phyloP scores from a whole-genome alignment of 1,140 invertebrate species.

The Periplaneta americana region DNA sequence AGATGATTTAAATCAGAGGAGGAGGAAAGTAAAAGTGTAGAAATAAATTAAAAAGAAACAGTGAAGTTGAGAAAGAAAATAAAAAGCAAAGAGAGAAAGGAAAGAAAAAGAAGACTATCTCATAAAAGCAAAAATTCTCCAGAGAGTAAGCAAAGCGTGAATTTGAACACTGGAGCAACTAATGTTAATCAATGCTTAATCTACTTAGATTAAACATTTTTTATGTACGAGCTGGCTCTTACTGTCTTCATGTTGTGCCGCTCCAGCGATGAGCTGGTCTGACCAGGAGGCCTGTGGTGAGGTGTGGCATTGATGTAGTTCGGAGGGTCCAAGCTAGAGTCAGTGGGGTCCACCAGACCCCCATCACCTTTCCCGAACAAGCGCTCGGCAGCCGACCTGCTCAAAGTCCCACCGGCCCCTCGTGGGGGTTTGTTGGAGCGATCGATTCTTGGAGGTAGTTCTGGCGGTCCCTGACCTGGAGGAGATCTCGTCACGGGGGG shows the following conservation, averaged over 20 bases:
- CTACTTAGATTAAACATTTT: too few relatives aligned
- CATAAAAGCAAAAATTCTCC: too few relatives aligned
- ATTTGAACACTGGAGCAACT: too few relatives aligned
- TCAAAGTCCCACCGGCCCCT: constrained; percentile 22
- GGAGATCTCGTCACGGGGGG: constrained; percentile 27
- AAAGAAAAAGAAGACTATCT: too few relatives aligned
- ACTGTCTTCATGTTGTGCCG: constrained; percentile 48
- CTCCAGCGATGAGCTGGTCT: constrained; percentile 44
- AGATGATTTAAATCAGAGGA: too few relatives aligned
- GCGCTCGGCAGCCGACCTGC: constrained; percentile 48
- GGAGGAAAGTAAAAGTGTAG: too few relatives aligned
- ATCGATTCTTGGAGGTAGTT: constrained; percentile 78
- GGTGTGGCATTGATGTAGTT: constrained; percentile 51
- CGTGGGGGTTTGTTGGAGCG: constrained; percentile 62
- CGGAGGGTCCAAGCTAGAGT: constrained; percentile 37
- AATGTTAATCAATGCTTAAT: too few relatives aligned
- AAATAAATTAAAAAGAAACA: too few relatives aligned
- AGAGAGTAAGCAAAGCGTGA: too few relatives aligned
- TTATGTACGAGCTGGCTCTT: too few relatives aligned
- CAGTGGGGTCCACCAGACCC: constrained; percentile 24
- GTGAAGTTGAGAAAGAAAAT: too few relatives aligned
- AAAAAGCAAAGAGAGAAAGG: too few relatives aligned
- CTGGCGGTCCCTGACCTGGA: constrained; percentile 46
- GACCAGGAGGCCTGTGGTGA: constrained; percentile 36
- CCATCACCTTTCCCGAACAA: constrained; percentile 42